phyloP scores from a whole-genome alignment of 2,113 vertebrate species.

The Python bivittatus region DNA sequence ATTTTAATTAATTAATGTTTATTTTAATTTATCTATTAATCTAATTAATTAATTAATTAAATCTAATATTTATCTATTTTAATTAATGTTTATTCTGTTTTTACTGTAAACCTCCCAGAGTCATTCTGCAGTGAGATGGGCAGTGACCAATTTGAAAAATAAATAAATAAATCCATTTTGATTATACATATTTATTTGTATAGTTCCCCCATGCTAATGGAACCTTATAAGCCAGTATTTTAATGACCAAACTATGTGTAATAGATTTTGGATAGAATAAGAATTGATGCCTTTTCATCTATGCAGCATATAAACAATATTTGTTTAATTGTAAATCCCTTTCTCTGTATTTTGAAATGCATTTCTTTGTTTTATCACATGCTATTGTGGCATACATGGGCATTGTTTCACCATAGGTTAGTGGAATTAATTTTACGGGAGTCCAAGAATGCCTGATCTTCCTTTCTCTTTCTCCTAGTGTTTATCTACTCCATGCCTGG shows the following conservation, averaged over 20 bases:
- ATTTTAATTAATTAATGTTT: no score
- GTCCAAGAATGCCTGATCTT: neutral
- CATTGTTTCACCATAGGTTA: neutral
- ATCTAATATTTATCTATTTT: no score
- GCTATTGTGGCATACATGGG: neutral
- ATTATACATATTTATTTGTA: neutral
- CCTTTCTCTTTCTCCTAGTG: constrained; percentile 73
- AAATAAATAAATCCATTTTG: neutral
- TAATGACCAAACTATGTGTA: neutral
- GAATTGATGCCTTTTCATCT: neutral
- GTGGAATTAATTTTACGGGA: neutral
- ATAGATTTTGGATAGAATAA: neutral
- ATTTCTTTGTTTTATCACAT: neutral
- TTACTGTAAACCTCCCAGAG: no score
- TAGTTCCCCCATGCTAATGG: neutral
- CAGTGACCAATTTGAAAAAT: no score
- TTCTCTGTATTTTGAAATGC: neutral
- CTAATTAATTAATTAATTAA: no score
- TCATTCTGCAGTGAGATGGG: no score
- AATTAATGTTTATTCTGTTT: no score
- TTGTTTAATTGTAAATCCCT: no score
- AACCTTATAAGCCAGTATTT: neutral
- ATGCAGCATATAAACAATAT: neutral
- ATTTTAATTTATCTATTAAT: no score
- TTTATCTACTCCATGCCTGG: constrained; percentile 99